Percentiles rank a stretch among this genome's conserved stretches.
Evolutionary conservation across 2,888 invertebrate species (phyloP).

Genomic region (Parthenolecanium corni): DNA sequence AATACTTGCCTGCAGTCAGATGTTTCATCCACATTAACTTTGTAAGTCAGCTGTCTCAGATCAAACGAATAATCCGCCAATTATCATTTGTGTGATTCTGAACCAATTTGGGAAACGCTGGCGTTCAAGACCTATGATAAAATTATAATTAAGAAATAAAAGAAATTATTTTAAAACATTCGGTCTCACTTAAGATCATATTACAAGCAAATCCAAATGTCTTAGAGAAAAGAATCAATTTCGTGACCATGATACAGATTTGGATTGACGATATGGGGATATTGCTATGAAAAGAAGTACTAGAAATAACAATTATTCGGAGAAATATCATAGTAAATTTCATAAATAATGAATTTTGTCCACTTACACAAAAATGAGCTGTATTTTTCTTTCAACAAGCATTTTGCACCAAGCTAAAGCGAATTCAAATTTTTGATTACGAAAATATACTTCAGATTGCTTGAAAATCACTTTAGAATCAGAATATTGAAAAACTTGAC

Average conservation of each 20-base stretch:
- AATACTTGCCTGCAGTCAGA: conserved; percentile 68
- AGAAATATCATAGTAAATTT: not conserved
- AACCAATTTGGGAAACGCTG: conserved; percentile 66
- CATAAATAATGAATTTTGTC: not conserved
- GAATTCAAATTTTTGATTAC: not conserved
- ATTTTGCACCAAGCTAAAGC: conserved; percentile 42
- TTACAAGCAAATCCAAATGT: conserved; percentile 57
- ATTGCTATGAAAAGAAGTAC: conserved; percentile 51
- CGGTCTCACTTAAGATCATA: conserved; percentile 48
- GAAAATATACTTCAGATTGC: too few relatives aligned
- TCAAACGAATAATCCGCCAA: conserved; percentile 91
- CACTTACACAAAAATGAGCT: conserved; percentile 42
- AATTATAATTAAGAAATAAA: not conserved
- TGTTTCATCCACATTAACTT: conserved; percentile 49
- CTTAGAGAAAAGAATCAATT: conserved; percentile 60
- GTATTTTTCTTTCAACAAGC: conserved; percentile 54
- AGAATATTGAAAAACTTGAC: too few relatives aligned
- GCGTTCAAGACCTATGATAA: conserved; percentile 50
- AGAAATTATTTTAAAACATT: conserved; percentile 4
- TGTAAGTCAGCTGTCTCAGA: conserved; percentile 67
- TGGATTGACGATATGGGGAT: conserved; percentile 59
- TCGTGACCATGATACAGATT: conserved; percentile 59
- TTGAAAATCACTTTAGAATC: too few relatives aligned
- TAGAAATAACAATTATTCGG: conserved; percentile 25
- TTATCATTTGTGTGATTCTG: conserved; percentile 87